Evolutionary conservation across 2,113 vertebrate species (phyloP).

Genomic region (Platanista minor): DNA sequence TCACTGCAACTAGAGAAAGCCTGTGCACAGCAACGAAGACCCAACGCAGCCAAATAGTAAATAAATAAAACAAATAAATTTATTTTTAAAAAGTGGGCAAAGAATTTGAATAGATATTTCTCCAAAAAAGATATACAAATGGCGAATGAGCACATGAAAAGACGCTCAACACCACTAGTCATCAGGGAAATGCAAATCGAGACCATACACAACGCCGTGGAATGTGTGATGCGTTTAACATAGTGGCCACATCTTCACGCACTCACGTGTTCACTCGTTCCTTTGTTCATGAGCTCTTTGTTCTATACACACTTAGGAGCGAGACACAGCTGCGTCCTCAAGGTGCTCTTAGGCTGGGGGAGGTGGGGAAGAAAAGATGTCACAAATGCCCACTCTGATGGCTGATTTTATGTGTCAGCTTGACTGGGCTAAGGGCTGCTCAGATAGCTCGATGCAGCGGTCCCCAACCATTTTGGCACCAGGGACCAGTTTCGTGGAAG

Average conservation of each 20-base stretch:
- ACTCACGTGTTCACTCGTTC: rapidly evolving
- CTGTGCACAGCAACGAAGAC: too few species aligned
- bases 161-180: rapidly evolving
- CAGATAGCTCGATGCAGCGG: too few species aligned
- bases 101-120: neutral
- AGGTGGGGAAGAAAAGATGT: neutral
- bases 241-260: rapidly evolving
- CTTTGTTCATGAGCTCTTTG: neutral
- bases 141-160: rapidly evolving
- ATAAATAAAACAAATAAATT: too few species aligned
- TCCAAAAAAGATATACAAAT: rapidly evolving
- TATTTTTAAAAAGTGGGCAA: neutral
- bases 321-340: neutral
- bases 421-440: neutral
- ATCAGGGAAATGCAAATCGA: neutral
- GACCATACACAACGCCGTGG: rapidly evolving
- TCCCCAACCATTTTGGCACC: too few species aligned
- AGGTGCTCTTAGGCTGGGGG: neutral
- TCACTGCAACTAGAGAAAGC: too few species aligned
- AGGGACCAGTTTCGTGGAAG: too few species aligned
- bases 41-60: too few species aligned
- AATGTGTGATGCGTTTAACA: rapidly evolving
- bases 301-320: neutral
- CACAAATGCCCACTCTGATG: neutral
- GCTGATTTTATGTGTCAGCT: neutral